Evolutionary conservation across 2,888 invertebrate species (phyloP), one percentile per base, ranked within the genome.

Genomic region (Glomeris marginata): DNA sequence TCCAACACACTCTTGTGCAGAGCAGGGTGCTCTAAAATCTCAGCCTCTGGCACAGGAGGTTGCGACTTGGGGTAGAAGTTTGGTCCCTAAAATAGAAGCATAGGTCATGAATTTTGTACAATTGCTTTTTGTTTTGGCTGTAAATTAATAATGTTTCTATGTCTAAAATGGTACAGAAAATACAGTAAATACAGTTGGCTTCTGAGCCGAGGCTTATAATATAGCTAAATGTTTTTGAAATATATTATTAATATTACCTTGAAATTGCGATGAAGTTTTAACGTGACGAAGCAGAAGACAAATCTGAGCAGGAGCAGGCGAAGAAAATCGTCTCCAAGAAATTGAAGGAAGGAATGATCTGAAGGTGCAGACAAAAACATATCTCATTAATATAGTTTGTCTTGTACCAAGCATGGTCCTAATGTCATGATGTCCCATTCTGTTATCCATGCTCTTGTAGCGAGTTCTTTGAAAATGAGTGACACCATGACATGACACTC

Each of bases 271-370:
- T 95, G 94, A 63, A 88, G 74, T 58, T 86, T 80, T 57, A 94
- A 72, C 45, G 86, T 83, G 60, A 86, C 81, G 72, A 86, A 85
- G 72, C 92, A 94, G 75, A 95, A 94, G 57, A 92, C 80, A 72
- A 84, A 94, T 55, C 94, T 80, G 57, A 91, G 74, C 56, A 92
- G 74, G 54, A 92, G 71, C 54, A 91, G 75, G 54, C 94, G 80
- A 58, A 95, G 74, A 70, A 92, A 95, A 64, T 94, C 92, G 69
- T 95, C 94, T 40, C 90, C 87, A 70, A 92, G 84, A 70, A 92
- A 92, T 69, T 86, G 81, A 57, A 90, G 63, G 58, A 66, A 72
- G 41, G 67, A 64, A 54, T 66, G 66, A 60, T 70, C 71, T 69
- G 62, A 42, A 62, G 59, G 43, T 13, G 38, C 15, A 46, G 6